These are phyloP conservation scores for Drosophila micromelanica DNA, from an alignment of 1,140 invertebrate species.

Conservation along the genomic window DNA sequence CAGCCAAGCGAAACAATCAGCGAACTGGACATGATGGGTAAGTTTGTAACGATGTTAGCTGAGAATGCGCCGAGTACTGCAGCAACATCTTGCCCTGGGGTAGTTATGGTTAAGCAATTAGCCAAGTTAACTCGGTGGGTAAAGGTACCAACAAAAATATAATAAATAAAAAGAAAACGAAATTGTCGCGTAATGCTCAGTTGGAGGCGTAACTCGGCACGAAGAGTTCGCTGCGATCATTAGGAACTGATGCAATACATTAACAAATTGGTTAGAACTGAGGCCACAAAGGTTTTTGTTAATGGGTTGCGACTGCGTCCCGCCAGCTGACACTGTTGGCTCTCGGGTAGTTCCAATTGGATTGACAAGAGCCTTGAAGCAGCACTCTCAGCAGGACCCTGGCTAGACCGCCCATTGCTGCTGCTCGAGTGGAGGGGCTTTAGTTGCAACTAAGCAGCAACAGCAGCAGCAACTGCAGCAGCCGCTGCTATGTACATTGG, in stretches of 20 bases:
- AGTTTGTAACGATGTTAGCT: conserved; percentile 37
- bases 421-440: conserved; percentile 21
- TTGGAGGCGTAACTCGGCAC: no score
- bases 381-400: conserved; percentile 38
- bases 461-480: conserved; percentile 1
- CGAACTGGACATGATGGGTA: conserved; percentile 51
- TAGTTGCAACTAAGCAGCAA: conserved; percentile 52
- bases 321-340: conserved; percentile 40
- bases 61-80: conserved; percentile 21
- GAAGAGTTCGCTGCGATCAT: conserved; percentile 14
- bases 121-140: conserved; percentile 23
- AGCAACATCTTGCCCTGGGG: conserved; percentile 25
- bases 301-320: neutral
- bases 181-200: conserved; percentile 24
- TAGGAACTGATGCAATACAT: conserved; percentile 23
- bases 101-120: conserved; percentile 42
- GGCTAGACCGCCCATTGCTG: conserved; percentile 26
- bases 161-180: neutral
- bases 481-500: conserved; percentile 50
- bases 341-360: conserved; percentile 24
- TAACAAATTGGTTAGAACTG: conserved; percentile 8
- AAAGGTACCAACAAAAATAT: conserved; percentile 8
- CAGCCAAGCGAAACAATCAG: conserved; percentile 48
- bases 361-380: conserved; percentile 26
- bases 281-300: neutral